These are phyloP conservation scores for Drosophila azteca DNA, from an alignment of 1,140 invertebrate species.

Conservation along the genomic window DNA sequence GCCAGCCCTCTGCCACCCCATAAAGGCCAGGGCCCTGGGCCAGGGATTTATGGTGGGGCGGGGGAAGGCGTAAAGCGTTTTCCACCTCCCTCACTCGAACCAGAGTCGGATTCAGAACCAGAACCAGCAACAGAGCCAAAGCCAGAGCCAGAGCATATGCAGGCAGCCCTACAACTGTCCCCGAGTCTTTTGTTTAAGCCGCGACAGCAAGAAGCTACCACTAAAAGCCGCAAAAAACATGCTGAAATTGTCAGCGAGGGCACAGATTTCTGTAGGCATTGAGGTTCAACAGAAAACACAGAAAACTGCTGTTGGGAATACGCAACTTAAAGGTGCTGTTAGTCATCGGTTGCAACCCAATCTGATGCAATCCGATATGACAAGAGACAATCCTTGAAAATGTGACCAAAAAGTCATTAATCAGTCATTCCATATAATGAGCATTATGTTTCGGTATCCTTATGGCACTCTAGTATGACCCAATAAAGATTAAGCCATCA, in stretches of 20 bases:
- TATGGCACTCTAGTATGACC: too few species aligned
- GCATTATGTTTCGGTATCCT: too few species aligned
- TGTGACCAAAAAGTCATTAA: too few species aligned
- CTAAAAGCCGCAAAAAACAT: slow-evolving; percentile 23
- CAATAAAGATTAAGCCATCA: too few species aligned
- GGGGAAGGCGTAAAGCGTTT: slow-evolving; percentile 53
- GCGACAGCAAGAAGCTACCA: slow-evolving; percentile 2
- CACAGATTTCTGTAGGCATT: too few species aligned
- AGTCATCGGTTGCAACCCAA: too few species aligned
- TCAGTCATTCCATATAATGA: too few species aligned
- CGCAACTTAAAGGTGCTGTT: too few species aligned
- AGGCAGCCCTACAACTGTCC: slow-evolving; percentile 50
- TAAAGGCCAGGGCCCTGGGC: slow-evolving; percentile 52
- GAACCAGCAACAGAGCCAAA: slow-evolving; percentile 2
- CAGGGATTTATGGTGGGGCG: slow-evolving; percentile 50
- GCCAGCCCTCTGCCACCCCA: slow-evolving; percentile 23
- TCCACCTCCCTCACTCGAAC: slow-evolving; percentile 3
- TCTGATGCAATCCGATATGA: too few species aligned
- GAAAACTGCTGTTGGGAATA: too few species aligned
- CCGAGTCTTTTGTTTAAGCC: slow-evolving; percentile 42
- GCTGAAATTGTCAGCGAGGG: not conserved
- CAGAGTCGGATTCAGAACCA: slow-evolving; percentile 5
- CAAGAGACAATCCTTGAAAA: too few species aligned
- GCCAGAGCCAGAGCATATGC: slow-evolving; percentile 25
- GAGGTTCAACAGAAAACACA: too few species aligned